These are phyloP conservation scores for Catostomus latipinnis DNA, from an alignment of 2,797 vertebrate genomes.

Conservation along the genomic window DNA sequence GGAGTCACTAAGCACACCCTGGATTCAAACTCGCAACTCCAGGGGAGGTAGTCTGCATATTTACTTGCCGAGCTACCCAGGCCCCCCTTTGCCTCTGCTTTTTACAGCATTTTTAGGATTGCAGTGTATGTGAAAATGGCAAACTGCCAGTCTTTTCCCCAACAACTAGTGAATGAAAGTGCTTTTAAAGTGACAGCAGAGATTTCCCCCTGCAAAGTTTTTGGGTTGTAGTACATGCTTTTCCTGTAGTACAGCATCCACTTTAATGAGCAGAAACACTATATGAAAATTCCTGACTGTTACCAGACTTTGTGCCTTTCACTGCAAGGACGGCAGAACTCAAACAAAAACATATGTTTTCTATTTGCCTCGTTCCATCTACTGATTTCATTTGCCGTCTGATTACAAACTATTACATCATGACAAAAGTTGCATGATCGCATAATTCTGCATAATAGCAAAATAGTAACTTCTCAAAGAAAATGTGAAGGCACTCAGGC, in stretches of 20 bases:
- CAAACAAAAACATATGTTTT: constrained; percentile 17
- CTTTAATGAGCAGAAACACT: constrained; percentile 50
- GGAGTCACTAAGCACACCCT: too few relatives aligned
- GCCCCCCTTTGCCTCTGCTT: neutral
- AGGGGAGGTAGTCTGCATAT: too few relatives aligned
- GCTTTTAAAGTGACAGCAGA: constrained; percentile 61
- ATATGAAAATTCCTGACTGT: constrained; percentile 56
- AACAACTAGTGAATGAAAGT: constrained; percentile 63
- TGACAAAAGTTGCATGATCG: constrained; percentile 11
- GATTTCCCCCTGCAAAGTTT: constrained; percentile 18
- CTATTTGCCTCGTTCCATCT: constrained; percentile 13
- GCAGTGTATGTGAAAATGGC: constrained; percentile 77
- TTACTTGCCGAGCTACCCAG: too few relatives aligned
- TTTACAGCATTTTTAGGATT: constrained; percentile 72
- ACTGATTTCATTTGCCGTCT: constrained; percentile 23
- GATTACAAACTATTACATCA: constrained; percentile 41
- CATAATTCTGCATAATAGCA: constrained; percentile 5
- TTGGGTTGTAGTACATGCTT: neutral
- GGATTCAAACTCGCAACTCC: too few relatives aligned
- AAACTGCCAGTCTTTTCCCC: constrained; percentile 55
- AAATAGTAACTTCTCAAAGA: constrained; percentile 23
- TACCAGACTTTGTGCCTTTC: constrained; percentile 35
- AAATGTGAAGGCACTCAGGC: neutral
- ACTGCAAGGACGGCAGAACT: constrained; percentile 38
- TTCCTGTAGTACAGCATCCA: constrained; percentile 12